phyloP scores from a whole-genome alignment of 2,113 vertebrate species.

The Loxodonta africana region DNA sequence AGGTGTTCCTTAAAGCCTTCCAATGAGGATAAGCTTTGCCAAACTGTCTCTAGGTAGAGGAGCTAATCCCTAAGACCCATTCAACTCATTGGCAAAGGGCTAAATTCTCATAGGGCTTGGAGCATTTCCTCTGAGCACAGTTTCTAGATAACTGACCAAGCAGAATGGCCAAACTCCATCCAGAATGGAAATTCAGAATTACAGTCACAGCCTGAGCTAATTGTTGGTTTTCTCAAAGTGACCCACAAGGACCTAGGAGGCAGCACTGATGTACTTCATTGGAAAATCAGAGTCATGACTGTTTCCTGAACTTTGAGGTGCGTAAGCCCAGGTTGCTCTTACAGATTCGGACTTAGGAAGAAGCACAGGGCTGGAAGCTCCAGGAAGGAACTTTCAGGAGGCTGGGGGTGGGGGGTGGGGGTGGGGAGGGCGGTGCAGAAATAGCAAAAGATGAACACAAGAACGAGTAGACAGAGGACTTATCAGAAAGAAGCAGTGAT shows the following conservation, averaged over 20 bases:
- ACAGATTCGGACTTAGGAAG: not conserved
- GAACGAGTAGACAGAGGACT: not conserved
- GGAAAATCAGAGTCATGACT: slow-evolving; percentile 34
- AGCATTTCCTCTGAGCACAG: not conserved
- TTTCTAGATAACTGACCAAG: slow-evolving; percentile 27
- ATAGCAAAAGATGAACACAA: not conserved
- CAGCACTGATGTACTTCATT: not conserved
- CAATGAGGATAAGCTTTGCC: not conserved
- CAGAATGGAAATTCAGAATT: slow-evolving; percentile 52
- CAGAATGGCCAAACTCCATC: not conserved
- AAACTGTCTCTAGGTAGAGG: not conserved
- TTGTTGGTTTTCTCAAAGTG: slow-evolving; percentile 13
- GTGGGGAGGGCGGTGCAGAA: not conserved
- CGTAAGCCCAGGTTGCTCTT: not conserved
- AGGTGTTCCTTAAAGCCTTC: not conserved
- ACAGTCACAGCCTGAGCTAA: slow-evolving; percentile 8
- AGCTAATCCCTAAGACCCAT: not conserved
- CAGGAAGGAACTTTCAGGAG: not conserved
- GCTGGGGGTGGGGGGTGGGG: not conserved
- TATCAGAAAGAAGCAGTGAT: not conserved
- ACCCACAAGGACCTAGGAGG: not conserved
- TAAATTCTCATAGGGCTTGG: not conserved
- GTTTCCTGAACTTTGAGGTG: not conserved
- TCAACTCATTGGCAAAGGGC: not conserved
- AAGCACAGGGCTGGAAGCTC: not conserved